Evolutionary conservation across 2,797 vertebrate species (phyloP).

Genomic region (Schizothorax lantsangensis): DNA sequence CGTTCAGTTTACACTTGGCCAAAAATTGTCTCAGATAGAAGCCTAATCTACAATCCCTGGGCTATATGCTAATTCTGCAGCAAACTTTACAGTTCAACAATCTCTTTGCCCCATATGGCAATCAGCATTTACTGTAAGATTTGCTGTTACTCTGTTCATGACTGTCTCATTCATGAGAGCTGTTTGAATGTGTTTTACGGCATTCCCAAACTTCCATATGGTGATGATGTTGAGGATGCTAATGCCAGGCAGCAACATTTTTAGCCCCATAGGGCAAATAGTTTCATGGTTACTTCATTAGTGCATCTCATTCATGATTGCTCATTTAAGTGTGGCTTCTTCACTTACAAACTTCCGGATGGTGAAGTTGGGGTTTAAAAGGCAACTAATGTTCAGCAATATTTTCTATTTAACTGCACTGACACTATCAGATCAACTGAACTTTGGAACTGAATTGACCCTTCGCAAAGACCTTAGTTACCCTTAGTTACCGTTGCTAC

Average conservation of each 20-base stretch:
- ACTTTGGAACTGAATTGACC: no score
- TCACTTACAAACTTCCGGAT: neutral
- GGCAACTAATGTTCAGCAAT: no score
- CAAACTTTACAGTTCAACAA: neutral
- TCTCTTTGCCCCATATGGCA: neutral
- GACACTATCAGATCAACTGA: no score
- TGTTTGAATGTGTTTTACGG: neutral
- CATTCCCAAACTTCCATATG: neutral
- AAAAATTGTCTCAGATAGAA: neutral
- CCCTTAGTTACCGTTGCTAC: no score
- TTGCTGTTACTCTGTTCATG: neutral
- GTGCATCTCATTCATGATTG: neutral
- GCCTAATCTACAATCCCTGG: neutral
- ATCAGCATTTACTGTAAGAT: neutral
- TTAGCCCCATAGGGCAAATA: neutral
- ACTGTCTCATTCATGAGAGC: no score
- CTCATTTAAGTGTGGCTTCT: neutral
- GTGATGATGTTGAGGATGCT: neutral
- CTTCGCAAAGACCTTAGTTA: no score
- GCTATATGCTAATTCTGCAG: slow-evolving; percentile 28
- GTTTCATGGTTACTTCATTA: neutral
- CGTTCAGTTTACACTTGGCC: neutral
- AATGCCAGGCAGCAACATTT: neutral
- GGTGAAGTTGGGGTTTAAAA: neutral
- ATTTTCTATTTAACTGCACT: no score